Percentiles rank a stretch among this genome's conserved stretches.
Evolutionary conservation across 2,113 vertebrate genomes (phyloP).

Genomic region (Drymodes brunneopygia): DNA sequence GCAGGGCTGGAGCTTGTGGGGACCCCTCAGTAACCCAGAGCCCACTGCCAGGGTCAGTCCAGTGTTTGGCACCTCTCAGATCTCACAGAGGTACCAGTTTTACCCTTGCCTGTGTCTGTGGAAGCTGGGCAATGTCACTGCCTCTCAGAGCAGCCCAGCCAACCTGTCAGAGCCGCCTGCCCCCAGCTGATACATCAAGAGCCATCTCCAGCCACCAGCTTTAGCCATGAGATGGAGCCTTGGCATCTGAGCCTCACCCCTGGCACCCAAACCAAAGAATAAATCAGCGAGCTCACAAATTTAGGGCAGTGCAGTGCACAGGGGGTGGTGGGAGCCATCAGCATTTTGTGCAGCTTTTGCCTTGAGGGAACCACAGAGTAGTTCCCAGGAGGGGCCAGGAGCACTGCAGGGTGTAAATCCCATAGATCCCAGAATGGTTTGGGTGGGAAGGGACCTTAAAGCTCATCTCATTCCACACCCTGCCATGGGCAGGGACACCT

Average conservation of each 20-base stretch:
- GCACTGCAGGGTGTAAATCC: not conserved
- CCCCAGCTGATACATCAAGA: not conserved
- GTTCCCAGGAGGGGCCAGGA: not conserved
- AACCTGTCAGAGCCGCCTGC: not conserved
- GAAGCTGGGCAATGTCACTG: not conserved
- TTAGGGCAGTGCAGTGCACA: fast-evolving
- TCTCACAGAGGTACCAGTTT: not conserved
- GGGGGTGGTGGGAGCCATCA: not conserved
- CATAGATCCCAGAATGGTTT: not conserved
- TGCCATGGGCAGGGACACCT: not conserved
- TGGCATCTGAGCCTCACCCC: not conserved
- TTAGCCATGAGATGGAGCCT: fast-evolving
- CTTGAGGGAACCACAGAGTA: not conserved
- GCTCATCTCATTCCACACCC: not conserved
- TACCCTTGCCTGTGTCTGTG: not conserved
- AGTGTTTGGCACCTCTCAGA: not conserved
- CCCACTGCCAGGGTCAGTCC: not conserved
- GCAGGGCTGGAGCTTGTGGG: not conserved
- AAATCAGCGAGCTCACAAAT: not conserved
- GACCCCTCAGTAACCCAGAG: not conserved
- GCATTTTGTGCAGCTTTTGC: not conserved
- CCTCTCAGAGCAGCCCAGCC: not conserved
- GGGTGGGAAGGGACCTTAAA: not conserved
- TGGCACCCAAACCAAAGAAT: not conserved
- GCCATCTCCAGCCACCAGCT: not conserved